Base-by-base conservation (phyloP, 1,140 invertebrate genomes). In the Galleria mellonella region DNA sequence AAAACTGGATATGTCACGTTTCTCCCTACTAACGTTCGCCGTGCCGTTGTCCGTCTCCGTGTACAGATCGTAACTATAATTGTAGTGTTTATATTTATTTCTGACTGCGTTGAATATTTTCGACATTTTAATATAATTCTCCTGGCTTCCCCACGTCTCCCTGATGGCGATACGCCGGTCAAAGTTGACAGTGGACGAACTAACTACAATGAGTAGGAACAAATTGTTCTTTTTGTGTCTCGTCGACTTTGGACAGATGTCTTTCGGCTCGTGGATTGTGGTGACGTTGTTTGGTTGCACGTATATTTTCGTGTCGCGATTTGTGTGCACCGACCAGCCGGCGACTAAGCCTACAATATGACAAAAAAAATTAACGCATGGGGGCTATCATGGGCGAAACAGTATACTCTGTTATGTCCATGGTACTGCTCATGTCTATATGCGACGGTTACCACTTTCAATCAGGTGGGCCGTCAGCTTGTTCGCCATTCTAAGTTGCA, bases 71-170 rank as follows among this genome's bases (percentile, higher is more conserved):
- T 78, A 73, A 0, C 57, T 72, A 36, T 67, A 81, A 48, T 84
- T 78, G 30, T 78, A 83, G 36, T 69, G 45, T 57, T 65, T 79
- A 45, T 76, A 83, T 50, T 61, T 75, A 2, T 74, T 67, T 17
- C 45, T 61, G 1, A 70, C 48, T 10, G 45, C 43, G 27, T 66
- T 55, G 11, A 62, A 78, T n/a, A 82, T 48, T 53, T 67, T 71
- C 0, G 47, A 53, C 5, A 65, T 23, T 51, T 68, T 48, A 9
- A 58, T 9, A 65, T 87, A 93, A 56, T 89, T 89, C 35, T 79
- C 88, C 47, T 90, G 88, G 48, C 89, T 90, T 0, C 91, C 94
- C 94, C 94, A 97, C 0, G 94, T 95, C 58, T 94, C 90, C 55
- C 95, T 86, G 47, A 96, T 95, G 8, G 92, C 92, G 33, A 75